Percentiles rank a stretch among this genome's conserved stretches.
Conservation (phyloP, 2,113 vertebrate genomes). For the Eira barbara region DNA sequence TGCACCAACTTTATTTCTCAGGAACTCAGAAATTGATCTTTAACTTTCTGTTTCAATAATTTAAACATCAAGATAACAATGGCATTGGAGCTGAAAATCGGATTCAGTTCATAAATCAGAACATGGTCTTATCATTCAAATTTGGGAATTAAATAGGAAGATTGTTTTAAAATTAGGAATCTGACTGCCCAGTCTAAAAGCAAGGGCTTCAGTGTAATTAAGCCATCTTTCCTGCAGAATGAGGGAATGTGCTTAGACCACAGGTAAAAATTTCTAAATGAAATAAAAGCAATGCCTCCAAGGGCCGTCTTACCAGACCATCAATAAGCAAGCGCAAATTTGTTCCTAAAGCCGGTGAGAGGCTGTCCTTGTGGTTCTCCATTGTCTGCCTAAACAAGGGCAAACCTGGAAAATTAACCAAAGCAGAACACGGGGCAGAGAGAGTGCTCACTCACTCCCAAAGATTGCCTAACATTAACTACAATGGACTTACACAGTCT, state of each 20-base stretch:
- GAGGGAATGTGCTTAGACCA: background rate
- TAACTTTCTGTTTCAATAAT: background rate
- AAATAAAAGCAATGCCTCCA: background rate
- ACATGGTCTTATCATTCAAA: background rate
- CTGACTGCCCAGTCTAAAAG: background rate
- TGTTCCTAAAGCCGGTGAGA: background rate
- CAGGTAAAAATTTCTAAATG: background rate
- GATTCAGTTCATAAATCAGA: background rate
- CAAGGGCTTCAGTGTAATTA: background rate
- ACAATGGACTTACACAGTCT: background rate
- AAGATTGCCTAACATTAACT: background rate
- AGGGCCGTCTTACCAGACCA: background rate
- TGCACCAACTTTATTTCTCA: background rate
- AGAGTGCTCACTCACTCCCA: background rate
- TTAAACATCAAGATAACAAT: background rate
- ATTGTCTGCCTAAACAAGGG: background rate
- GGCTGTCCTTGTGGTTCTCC: background rate
- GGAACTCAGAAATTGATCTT: conserved; percentile 6
- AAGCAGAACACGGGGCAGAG: background rate
- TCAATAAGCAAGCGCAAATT: background rate
- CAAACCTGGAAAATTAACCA: background rate
- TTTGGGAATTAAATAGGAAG: background rate
- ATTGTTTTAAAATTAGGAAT: background rate
- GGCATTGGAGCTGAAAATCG: background rate
- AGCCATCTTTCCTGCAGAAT: background rate